Evolutionary conservation across 2,113 vertebrate genomes (phyloP).

Genomic region (Galeopterus variegatus): DNA sequence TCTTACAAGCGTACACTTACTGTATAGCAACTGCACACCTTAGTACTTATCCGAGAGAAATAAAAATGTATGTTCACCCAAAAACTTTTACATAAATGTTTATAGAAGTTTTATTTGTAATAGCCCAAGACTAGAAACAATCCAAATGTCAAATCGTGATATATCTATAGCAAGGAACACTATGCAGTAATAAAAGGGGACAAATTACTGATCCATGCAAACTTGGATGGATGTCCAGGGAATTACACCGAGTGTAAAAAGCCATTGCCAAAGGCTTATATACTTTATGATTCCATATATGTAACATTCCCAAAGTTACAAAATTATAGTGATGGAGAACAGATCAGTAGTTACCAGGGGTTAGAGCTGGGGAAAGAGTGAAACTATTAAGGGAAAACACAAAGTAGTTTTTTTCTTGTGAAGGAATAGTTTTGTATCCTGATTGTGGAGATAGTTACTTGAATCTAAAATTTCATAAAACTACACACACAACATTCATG

Average conservation of each 20-base stretch:
- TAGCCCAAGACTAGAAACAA: not conserved
- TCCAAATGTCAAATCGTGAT: not conserved
- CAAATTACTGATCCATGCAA: not conserved
- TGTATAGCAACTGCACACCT: not conserved
- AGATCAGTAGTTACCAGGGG: not conserved
- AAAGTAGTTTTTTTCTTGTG: not conserved
- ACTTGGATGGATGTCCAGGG: not conserved
- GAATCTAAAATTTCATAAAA: constrained; percentile 21
- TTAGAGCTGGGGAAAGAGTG: not conserved
- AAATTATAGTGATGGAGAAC: not conserved
- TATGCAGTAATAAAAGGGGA: not conserved
- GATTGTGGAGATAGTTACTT: not conserved
- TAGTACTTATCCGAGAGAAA: not conserved
- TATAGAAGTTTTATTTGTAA: not conserved
- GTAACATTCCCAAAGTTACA: not conserved
- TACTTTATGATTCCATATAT: not conserved
- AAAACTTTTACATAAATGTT: not conserved
- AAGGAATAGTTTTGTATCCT: not conserved
- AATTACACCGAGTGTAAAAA: not conserved
- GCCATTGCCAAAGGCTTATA: not conserved
- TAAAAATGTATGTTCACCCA: not conserved
- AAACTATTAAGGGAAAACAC: not conserved
- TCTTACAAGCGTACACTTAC: not conserved
- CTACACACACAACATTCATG: not conserved
- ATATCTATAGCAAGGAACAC: not conserved